Evolutionary conservation across 1,140 invertebrate species (phyloP), one percentile per base, ranked within the genome.

Genomic region (Drosophila subobscura): DNA sequence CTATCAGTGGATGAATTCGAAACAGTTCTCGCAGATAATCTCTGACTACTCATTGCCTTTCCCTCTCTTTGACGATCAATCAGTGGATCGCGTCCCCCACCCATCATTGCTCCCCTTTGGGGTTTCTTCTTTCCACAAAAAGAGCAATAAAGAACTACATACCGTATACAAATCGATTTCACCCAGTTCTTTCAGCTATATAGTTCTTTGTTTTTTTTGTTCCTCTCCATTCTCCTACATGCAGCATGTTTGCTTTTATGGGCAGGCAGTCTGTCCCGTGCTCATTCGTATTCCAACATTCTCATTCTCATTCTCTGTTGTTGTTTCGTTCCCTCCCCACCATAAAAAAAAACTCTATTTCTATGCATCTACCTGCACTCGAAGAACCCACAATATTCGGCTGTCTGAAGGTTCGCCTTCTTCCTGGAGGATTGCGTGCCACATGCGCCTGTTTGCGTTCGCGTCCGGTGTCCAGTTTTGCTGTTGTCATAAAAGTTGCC

Each of bases 401-500:
- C 27, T 33, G 52, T 52, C 20, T 14, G 16, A 49, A 66, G 54
- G 55, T 75, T 58, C 29, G 72, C 40, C 45, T 54, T 52, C 40
- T 58, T 37, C 47, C 33, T 37, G 33, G 33, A 47, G n/a, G 76
- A 74, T 86, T 77, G 81, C 81, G 81, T 88, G 81, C 81, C 81
- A 75, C 83, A 88, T 86, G 84, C 64, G 64, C 64, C 49, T 73
- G 56, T 57, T 1, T 10, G 27, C 27, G 42, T 57, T 1, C 14
- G 27, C 49, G 42, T 23, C 16, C 22, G 14, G 29, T 59, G 40
- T 12, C 16, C 60, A 46, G 72, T 73, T 49, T 60, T 59, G 53
- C 64, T 74, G 64, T 81, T 85, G 77, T 85, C 81, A 86, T 88
- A 88, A 86, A 86, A 58, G 63, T 83, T 83, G 79, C 55, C 83